Evolutionary conservation across 2,797 vertebrate genomes (phyloP).

Genomic region (Phalanger gymnotis): DNA sequence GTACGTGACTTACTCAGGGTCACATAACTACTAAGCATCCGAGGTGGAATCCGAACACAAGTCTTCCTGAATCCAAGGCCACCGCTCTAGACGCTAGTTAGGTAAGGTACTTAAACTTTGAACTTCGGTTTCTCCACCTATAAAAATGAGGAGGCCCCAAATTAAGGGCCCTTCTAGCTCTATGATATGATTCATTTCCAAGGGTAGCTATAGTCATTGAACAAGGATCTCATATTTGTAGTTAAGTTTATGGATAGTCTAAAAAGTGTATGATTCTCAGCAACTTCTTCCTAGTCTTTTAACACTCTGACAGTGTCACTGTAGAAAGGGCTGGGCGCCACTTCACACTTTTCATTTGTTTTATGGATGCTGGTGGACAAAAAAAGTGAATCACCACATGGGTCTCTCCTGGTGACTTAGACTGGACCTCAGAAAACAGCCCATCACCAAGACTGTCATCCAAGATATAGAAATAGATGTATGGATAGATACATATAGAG

Average conservation of each 20-base stretch:
- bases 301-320: not conserved
- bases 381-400: not conserved
- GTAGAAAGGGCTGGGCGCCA: not conserved
- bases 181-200: not conserved
- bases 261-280: not conserved
- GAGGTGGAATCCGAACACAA: not conserved
- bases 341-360: not conserved
- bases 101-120: not conserved
- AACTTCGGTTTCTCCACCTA: not conserved
- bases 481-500: no score
- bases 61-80: not conserved
- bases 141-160: not conserved
- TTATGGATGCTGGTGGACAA: not conserved
- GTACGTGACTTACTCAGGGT: not conserved
- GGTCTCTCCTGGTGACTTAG: not conserved
- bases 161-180: not conserved
- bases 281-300: not conserved
- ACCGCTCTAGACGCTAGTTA: not conserved
- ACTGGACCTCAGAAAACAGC: not conserved
- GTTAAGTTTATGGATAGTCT: not conserved
- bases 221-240: not conserved
- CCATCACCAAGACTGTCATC: not conserved
- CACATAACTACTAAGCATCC: not conserved
- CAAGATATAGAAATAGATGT: no score
- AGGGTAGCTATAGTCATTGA: not conserved